Conservation (phyloP, 2,888 invertebrate genomes). For the Sinotaia quadrata region DNA sequence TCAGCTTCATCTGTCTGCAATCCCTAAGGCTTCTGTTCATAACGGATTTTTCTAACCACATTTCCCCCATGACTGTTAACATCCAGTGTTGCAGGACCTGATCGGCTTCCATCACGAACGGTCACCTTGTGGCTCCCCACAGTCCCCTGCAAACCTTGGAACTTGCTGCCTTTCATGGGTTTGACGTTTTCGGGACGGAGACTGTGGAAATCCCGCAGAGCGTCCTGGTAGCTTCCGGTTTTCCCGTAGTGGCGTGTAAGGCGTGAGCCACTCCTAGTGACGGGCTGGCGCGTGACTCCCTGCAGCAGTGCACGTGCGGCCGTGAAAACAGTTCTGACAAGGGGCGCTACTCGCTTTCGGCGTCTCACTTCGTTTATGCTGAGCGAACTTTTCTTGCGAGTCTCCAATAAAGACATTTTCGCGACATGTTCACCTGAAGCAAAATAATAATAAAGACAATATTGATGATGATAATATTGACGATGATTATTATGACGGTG, state of each 20-base stretch:
- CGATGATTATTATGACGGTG: no score
- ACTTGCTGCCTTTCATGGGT: conserved; percentile 16
- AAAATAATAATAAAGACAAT: background rate
- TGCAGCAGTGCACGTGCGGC: conserved; percentile 26
- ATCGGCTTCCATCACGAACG: conserved; percentile 33
- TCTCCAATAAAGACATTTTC: background rate
- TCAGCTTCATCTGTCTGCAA: no score
- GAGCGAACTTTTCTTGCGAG: background rate
- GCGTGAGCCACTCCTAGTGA: conserved; percentile 29
- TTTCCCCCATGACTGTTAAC: conserved; percentile 29
- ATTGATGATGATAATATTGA: no score
- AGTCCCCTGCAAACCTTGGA: conserved; percentile 33
- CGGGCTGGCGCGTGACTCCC: conserved; percentile 16
- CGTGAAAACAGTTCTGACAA: conserved; percentile 18
- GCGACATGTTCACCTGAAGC: background rate
- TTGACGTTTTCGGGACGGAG: conserved; percentile 25
- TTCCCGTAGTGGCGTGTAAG: conserved; percentile 33
- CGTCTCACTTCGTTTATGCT: no score
- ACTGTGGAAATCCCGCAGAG: conserved; percentile 33
- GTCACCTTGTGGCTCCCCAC: conserved; percentile 38
- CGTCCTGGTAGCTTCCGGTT: conserved; percentile 32
- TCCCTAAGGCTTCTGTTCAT: no score
- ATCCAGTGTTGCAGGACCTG: conserved; percentile 36
- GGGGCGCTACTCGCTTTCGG: conserved; percentile 6
- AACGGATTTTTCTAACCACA: conserved; percentile 41